These are phyloP conservation scores for Pedetes capensis DNA, from an alignment of 2,113 vertebrate genomes.

Conservation along the genomic window DNA sequence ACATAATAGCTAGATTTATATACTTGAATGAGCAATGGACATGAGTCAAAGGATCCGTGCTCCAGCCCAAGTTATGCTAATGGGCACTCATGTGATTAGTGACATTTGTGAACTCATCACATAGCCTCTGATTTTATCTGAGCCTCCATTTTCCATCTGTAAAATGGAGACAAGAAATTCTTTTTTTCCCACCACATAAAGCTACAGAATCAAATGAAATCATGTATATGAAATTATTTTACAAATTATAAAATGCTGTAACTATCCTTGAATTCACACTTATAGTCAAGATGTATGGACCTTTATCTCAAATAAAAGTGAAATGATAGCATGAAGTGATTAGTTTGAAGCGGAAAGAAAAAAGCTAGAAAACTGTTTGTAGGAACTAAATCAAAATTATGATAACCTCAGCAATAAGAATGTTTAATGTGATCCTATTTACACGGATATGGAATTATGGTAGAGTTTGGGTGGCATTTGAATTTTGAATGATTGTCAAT, in stretches of 20 bases:
- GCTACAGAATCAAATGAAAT: background rate
- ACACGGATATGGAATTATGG: background rate
- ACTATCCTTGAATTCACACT: background rate
- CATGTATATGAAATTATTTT: background rate
- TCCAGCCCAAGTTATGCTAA: background rate
- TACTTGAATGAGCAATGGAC: background rate
- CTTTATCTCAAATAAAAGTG: background rate
- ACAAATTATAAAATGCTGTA: background rate
- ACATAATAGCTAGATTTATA: background rate
- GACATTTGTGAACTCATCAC: background rate
- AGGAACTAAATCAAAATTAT: constrained; percentile 58
- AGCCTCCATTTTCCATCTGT: background rate
- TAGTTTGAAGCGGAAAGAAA: constrained; percentile 27
- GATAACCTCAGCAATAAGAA: constrained; percentile 26
- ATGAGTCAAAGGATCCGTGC: background rate
- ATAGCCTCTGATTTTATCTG: background rate
- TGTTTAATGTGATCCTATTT: constrained; percentile 42
- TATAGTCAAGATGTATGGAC: background rate
- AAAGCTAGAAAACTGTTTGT: constrained; percentile 42
- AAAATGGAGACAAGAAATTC: background rate
- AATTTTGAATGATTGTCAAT: constrained; percentile 46
- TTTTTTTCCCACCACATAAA: background rate
- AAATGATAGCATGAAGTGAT: background rate
- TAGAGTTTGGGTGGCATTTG: background rate
- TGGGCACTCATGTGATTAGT: background rate